Conservation (phyloP, 2,797 vertebrate species). For the Aeoliscus strigatus region DNA sequence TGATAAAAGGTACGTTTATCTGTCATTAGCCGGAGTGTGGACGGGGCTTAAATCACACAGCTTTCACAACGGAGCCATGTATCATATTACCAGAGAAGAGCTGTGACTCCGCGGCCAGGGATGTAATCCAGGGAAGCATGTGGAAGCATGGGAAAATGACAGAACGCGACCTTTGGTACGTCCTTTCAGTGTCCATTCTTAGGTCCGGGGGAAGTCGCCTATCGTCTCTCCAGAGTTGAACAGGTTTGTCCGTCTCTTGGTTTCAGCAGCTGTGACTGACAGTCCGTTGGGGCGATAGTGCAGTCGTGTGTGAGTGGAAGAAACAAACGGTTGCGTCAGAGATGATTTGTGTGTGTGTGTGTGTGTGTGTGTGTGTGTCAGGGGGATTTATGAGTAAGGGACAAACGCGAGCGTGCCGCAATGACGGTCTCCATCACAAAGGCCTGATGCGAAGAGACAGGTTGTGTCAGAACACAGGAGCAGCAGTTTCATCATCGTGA, state of each 20-base stretch:
- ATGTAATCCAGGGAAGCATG: too few species aligned
- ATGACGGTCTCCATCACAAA: slow-evolving; percentile 62
- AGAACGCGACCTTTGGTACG: too few species aligned
- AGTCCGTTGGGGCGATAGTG: too few species aligned
- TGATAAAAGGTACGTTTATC: slow-evolving; percentile 52
- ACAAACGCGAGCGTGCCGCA: slow-evolving; percentile 38
- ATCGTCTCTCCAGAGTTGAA: too few species aligned
- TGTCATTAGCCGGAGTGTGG: slow-evolving; percentile 41
- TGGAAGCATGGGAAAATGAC: too few species aligned
- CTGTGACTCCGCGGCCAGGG: too few species aligned
- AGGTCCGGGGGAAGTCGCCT: too few species aligned
- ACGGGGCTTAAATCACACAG: slow-evolving; percentile 32
- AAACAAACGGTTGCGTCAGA: slow-evolving; percentile 39
- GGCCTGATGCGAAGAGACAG: slow-evolving; percentile 62
- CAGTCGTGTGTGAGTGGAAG: slow-evolving; percentile 6
- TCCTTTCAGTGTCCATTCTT: too few species aligned
- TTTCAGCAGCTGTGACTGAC: too few species aligned
- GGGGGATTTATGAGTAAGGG: slow-evolving; percentile 55
- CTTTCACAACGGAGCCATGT: slow-evolving; percentile 24
- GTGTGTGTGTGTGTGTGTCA: slow-evolving; percentile 16
- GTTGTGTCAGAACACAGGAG: slow-evolving; percentile 58
- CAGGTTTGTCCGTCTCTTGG: too few species aligned
- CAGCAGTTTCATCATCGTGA: slow-evolving; percentile 48
- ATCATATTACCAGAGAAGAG: too few species aligned
- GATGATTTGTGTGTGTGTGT: too few species aligned